These are phyloP conservation scores for Noctuana brunneofusca DNA, from an alignment of 2,888 invertebrate species.

Conservation along the genomic window DNA sequence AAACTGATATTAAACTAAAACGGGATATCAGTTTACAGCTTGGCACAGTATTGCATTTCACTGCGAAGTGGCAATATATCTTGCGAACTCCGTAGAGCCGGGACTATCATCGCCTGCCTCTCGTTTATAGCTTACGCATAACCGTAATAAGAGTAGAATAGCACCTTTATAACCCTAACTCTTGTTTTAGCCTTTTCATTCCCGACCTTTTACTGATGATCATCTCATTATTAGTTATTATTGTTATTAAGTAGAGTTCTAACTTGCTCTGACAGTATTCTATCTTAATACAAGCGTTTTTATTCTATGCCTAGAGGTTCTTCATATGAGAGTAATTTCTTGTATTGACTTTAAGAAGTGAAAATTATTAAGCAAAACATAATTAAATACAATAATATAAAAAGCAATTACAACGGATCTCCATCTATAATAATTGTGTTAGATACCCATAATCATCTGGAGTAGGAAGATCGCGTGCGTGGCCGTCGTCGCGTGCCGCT, in stretches of 20 bases:
- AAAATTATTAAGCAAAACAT: background rate
- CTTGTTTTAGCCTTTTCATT: background rate
- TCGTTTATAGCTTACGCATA: background rate
- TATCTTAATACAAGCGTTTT: too few species aligned
- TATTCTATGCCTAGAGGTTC: too few species aligned
- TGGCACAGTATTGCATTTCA: slow-evolving; percentile 3
- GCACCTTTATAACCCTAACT: too few species aligned
- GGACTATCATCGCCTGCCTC: background rate
- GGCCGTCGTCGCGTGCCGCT: slow-evolving; percentile 22
- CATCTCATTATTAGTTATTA: too few species aligned
- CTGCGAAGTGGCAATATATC: slow-evolving; percentile 3
- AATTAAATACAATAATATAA: background rate
- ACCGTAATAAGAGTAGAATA: too few species aligned
- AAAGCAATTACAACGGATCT: background rate
- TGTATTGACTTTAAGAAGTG: background rate
- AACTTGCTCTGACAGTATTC: too few species aligned
- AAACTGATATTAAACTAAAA: background rate
- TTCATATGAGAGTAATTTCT: too few species aligned
- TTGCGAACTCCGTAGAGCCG: background rate
- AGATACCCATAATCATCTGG: slow-evolving; percentile 7
- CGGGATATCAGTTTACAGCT: slow-evolving; percentile 8
- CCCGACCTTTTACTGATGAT: background rate
- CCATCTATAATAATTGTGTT: slow-evolving; percentile 9
- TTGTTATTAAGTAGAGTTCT: too few species aligned
- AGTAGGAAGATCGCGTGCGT: slow-evolving; percentile 3